Evolutionary conservation across 2,797 vertebrate genomes (phyloP), one percentile per base, ranked within the genome.

Genomic region (Echeneis naucrates): DNA sequence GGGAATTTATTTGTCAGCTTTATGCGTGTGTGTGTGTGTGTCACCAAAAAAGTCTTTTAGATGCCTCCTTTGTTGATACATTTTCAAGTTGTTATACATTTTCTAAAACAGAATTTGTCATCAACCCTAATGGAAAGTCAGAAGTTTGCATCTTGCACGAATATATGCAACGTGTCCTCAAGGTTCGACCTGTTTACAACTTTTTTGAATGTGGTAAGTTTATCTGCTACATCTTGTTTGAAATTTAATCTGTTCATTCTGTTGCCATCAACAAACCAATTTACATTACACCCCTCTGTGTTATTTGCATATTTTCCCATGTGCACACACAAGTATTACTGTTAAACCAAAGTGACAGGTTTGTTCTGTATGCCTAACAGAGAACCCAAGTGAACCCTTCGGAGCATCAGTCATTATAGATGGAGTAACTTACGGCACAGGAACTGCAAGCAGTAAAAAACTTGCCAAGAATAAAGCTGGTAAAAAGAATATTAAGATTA

Each of bases 391-490:
- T 96, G 98, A 99, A 93, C 98, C 98, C 94, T 99, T 99, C 82
- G 98, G 98, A 92, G 98, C 98, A 40, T 99, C 98, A 0, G 98
- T 99, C 88, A 97, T 99, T 83, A 99, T 99, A 89, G 98, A 99
- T 83, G 98, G 98, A 90, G 98, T 99, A 74, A 99, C 98, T 19
- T 99, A 99, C 0, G 98, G 98, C 91, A 98, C 98, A 89, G 98
- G 98, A 93, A 99, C 98, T 38, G 98, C 98, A 89, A 99, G 98
- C 95, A 99, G 98, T 95, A 99, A 99, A 95, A 99, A 99, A 94
- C 97, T 99, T 82, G 98, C 98, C 86, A 99, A 99, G 95, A 99
- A 99, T 96, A 99, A 99, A 98, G 98, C 98, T 95, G 98, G 98
- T 99, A 97, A 90, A n/a, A n/a, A n/a, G n/a, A n/a, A n/a, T n/a